Evolutionary conservation across 2,113 vertebrate genomes (phyloP).

Genomic region (Oryzias woworae): DNA sequence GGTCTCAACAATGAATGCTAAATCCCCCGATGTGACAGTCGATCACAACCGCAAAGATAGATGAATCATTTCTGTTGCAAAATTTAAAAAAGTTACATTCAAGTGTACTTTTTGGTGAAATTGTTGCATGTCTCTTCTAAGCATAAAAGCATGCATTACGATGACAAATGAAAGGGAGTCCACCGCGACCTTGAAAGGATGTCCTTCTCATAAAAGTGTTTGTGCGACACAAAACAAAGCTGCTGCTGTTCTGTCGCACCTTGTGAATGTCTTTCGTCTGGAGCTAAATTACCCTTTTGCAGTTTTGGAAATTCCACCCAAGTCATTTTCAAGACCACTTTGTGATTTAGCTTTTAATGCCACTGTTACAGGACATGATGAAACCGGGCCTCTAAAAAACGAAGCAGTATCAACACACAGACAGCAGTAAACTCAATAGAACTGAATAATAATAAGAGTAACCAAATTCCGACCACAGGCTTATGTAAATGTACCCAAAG

Average conservation of each 20-base stretch:
- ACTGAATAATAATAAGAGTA: constrained; percentile 31
- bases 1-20: constrained; percentile 44
- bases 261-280: constrained; percentile 9
- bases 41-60: not conserved
- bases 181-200: constrained; percentile 33
- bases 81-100: too few relatives aligned
- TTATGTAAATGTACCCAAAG: constrained; percentile 58
- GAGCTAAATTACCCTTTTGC: constrained; percentile 49
- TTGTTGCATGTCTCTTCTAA: too few relatives aligned
- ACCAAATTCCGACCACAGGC: constrained; percentile 24
- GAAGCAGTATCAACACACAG: constrained; percentile 36
- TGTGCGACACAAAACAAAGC: constrained; percentile 15
- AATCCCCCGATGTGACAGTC: constrained; percentile 39
- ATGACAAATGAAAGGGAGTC: constrained; percentile 50
- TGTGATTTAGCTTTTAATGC: constrained; percentile 34
- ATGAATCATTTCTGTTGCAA: too few relatives aligned
- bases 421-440: constrained; percentile 22
- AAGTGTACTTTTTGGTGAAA: too few relatives aligned
- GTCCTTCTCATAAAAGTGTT: constrained; percentile 38
- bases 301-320: constrained; percentile 14
- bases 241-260: constrained; percentile 21
- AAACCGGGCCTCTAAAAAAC: constrained; percentile 48
- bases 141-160: constrained; percentile 15
- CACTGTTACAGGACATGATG: constrained; percentile 36
- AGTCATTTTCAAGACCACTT: constrained; percentile 41